Conservation (phyloP, 2,888 invertebrate species). For the Harpalus rubripes region DNA sequence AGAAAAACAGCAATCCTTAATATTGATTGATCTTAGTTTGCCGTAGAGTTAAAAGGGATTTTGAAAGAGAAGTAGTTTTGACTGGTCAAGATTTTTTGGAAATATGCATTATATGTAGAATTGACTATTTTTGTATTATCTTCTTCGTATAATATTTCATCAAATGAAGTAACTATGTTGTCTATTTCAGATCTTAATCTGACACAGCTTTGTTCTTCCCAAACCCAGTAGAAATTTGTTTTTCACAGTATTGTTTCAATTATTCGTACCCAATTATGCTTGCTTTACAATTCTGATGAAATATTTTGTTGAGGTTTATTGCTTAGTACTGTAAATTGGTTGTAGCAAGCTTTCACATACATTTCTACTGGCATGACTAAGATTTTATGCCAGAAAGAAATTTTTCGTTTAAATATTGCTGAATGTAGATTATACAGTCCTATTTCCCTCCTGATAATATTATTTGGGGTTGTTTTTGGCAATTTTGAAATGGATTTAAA, state of each 20-base stretch:
- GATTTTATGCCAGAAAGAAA: too few species aligned
- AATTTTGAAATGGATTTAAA: slow-evolving; percentile 2
- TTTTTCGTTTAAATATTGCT: not conserved
- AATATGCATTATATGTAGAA: slow-evolving; percentile 4
- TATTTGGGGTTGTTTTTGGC: slow-evolving; percentile 9
- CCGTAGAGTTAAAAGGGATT: too few species aligned
- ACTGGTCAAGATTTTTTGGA: not conserved
- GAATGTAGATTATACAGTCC: not conserved
- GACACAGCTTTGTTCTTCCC: slow-evolving; percentile 19
- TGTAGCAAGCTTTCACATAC: slow-evolving; percentile 18
- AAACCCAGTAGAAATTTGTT: slow-evolving; percentile 6
- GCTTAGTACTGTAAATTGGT: not conserved
- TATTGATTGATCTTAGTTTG: too few species aligned
- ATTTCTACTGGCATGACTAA: slow-evolving; percentile 7
- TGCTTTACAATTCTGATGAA: not conserved
- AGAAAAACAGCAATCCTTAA: not conserved
- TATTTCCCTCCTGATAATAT: slow-evolving; percentile 11
- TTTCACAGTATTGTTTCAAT: not conserved
- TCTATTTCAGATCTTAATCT: not conserved
- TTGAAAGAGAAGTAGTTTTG: not conserved
- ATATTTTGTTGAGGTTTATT: not conserved
- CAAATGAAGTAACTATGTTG: not conserved
- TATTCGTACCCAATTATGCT: slow-evolving; percentile 12
- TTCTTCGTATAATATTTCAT: slow-evolving; percentile 2
- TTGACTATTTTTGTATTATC: not conserved